Conservation (phyloP, 2,113 vertebrate genomes). For the Chaenogobius annularis region DNA sequence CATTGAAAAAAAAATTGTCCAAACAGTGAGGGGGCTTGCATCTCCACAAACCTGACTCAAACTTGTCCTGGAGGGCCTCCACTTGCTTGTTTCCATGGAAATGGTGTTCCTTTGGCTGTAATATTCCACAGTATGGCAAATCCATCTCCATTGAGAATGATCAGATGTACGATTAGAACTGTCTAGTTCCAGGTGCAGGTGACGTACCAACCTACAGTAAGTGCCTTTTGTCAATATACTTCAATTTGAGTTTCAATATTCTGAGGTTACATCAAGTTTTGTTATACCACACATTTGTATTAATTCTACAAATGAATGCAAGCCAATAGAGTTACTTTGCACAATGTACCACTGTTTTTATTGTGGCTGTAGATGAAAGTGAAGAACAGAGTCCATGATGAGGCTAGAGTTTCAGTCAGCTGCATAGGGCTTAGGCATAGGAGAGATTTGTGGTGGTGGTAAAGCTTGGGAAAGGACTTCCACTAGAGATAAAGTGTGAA, state of each 20-base stretch:
- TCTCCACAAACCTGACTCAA: too few relatives aligned
- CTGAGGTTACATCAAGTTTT: background rate
- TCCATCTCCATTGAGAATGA: too few relatives aligned
- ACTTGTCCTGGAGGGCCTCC: too few relatives aligned
- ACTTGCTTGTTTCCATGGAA: too few relatives aligned
- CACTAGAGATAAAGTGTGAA: constrained; percentile 19
- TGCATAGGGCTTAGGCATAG: constrained; percentile 24
- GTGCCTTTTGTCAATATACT: background rate
- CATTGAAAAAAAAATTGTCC: too few relatives aligned
- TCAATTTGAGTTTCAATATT: background rate
- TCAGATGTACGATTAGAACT: too few relatives aligned
- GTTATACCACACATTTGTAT: too few relatives aligned
- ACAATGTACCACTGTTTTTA: background rate
- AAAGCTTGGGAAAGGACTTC: constrained; percentile 49
- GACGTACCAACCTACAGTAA: too few relatives aligned
- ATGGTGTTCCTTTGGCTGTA: too few relatives aligned
- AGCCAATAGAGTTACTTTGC: background rate
- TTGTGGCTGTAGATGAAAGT: background rate
- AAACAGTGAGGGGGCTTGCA: too few relatives aligned
- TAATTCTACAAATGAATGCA: background rate
- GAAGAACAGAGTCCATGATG: constrained; percentile 52
- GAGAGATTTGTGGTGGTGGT: constrained; percentile 23
- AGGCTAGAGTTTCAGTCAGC: constrained; percentile 61
- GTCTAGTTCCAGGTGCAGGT: too few relatives aligned
- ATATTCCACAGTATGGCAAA: too few relatives aligned